A percentile compares a stretch with the other conserved stretches of the same genome.
Conservation (phyloP, 2,113 vertebrate genomes). For the Tragelaphus strepsiceros region DNA sequence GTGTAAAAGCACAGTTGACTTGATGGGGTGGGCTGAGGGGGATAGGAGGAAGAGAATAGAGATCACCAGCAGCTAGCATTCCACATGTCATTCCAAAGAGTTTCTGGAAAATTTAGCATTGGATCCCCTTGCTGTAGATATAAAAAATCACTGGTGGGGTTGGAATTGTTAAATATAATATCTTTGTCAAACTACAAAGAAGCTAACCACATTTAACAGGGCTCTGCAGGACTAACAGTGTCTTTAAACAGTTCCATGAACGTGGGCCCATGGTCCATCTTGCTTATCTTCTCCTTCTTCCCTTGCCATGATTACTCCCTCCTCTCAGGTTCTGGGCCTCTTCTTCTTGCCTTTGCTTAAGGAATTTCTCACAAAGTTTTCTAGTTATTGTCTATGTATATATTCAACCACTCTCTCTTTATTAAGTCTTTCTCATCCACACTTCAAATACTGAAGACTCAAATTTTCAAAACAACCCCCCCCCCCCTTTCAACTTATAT, state of each 20-base stretch:
- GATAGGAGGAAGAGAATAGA: background rate
- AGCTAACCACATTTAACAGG: background rate
- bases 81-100: background rate
- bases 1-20: background rate
- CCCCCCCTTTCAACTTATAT: background rate
- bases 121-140: background rate
- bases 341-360: background rate
- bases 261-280: rapidly evolving
- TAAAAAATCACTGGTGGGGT: background rate
- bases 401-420: background rate
- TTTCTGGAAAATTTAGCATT: background rate
- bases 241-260: background rate
- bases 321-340: background rate
- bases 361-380: background rate
- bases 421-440: background rate
- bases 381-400: background rate
- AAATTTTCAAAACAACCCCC: background rate
- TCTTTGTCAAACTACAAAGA: background rate
- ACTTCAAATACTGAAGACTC: background rate
- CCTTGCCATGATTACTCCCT: background rate
- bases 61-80: background rate
- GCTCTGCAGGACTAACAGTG: background rate
- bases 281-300: background rate
- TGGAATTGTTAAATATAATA: background rate
- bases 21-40: too few species aligned